These are phyloP conservation scores for Adelges cooleyi DNA, from an alignment of 1,140 invertebrate genomes.

Conservation along the genomic window DNA sequence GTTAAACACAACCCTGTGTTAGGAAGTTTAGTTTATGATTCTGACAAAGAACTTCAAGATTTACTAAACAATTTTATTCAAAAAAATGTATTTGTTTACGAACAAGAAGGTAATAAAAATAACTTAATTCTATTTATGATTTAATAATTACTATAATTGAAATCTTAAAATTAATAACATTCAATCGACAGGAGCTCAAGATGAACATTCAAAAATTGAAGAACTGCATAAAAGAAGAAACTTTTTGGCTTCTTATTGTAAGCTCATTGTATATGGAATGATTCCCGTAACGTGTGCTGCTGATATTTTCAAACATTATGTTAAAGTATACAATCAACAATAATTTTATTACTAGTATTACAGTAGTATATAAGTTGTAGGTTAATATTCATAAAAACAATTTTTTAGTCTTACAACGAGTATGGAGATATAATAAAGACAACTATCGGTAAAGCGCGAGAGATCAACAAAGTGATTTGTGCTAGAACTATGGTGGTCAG, in stretches of 20 bases:
- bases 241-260: conserved; percentile 92
- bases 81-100: conserved; percentile 83
- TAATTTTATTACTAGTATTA: too few relatives aligned
- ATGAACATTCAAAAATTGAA: conserved; percentile 90
- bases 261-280: conserved; percentile 94
- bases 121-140: not conserved
- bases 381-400: conserved; percentile 31
- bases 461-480: conserved; percentile 95
- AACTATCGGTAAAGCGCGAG: conserved; percentile 87
- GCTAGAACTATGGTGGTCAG: conserved; percentile 88
- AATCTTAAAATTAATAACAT: too few relatives aligned
- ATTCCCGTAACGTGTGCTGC: conserved; percentile 82
- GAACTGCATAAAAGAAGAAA: conserved; percentile 91
- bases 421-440: conserved; percentile 99
- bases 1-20: conserved; percentile 45
- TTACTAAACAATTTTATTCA: conserved; percentile 85
- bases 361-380: not conserved
- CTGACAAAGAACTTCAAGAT: conserved; percentile 64
- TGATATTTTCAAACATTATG: conserved; percentile 94
- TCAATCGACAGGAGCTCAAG: conserved; percentile 54
- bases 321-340: conserved; percentile 77
- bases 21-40: conserved; percentile 65
- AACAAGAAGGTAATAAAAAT: conserved; percentile 55
- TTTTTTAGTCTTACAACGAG: conserved; percentile 84
- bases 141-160: not conserved